These are phyloP conservation scores for Nannospalax galili DNA, from an alignment of 2,113 vertebrate species.

Conservation along the genomic window DNA sequence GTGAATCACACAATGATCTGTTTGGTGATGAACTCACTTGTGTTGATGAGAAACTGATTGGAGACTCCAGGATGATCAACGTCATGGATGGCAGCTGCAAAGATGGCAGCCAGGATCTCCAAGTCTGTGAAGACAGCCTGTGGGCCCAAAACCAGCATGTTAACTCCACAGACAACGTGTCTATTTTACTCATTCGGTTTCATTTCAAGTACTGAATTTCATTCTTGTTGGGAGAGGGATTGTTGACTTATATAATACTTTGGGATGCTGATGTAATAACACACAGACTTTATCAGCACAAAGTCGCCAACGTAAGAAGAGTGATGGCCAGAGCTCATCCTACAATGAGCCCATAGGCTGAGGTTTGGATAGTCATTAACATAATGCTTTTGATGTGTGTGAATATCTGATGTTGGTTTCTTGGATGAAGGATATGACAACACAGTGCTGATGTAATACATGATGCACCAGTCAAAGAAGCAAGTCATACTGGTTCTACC, in stretches of 20 bases:
- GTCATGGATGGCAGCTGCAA: constrained; percentile 98
- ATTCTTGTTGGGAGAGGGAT: background rate
- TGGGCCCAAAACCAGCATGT: background rate
- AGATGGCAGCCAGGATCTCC: constrained; percentile 98
- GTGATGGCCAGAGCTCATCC: background rate
- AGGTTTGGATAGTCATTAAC: background rate
- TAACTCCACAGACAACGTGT: background rate
- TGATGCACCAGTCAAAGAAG: background rate
- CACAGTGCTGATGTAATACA: background rate
- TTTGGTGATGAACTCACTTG: constrained; percentile 90
- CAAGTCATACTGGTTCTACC: background rate
- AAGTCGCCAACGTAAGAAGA: background rate
- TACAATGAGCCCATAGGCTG: background rate
- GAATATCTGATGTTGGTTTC: background rate
- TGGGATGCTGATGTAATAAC: background rate
- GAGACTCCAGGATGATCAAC: constrained; percentile 99
- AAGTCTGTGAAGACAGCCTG: constrained; percentile 98
- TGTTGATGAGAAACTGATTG: constrained; percentile 99
- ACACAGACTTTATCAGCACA: background rate
- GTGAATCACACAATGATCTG: constrained; percentile 50
- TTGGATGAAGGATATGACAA: background rate
- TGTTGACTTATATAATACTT: background rate
- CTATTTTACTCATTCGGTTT: background rate
- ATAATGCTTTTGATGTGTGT: background rate
- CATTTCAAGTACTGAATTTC: background rate